Evolutionary conservation across 1,140 invertebrate genomes (phyloP).

Genomic region (Panagrolaimus sp.): DNA sequence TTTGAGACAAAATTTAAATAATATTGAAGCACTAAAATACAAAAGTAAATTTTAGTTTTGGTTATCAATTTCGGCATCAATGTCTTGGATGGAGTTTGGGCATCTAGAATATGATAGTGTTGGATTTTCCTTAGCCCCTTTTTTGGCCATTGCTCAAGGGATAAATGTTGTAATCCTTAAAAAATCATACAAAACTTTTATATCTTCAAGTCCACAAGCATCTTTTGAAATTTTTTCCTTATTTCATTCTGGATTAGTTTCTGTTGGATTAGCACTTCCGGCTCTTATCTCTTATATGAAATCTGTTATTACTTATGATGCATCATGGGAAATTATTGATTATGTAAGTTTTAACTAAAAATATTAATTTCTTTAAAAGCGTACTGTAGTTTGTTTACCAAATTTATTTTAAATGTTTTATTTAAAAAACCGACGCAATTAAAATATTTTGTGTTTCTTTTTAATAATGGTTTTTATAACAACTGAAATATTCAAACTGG

Average conservation of each 20-base stretch:
- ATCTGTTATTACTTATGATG: slow-evolving; percentile 38
- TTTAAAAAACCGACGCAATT: too few species aligned
- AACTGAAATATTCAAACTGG: too few species aligned
- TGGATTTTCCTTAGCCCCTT: slow-evolving; percentile 29
- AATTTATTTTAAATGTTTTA: too few species aligned
- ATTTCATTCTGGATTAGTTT: slow-evolving; percentile 21
- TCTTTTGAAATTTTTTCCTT: slow-evolving; percentile 35
- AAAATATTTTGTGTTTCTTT: too few species aligned
- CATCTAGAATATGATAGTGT: slow-evolving; percentile 40
- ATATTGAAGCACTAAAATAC: background rate
- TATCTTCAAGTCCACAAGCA: background rate
- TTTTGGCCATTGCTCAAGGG: slow-evolving; percentile 32
- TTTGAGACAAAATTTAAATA: background rate
- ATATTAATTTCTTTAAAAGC: background rate
- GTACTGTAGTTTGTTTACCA: background rate
- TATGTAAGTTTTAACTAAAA: slow-evolving; percentile 28
- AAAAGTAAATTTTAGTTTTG: slow-evolving; percentile 36
- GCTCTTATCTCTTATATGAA: slow-evolving; percentile 39
- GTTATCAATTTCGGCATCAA: slow-evolving; percentile 33
- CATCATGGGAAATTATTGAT: slow-evolving; percentile 44
- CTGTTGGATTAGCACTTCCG: slow-evolving; percentile 29
- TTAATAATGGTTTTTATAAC: too few species aligned
- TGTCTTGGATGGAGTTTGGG: slow-evolving; percentile 43
- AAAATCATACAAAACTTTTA: slow-evolving; percentile 6
- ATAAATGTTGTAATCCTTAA: slow-evolving; percentile 27